Conservation (phyloP, 1,140 invertebrate genomes). For the Lasioglossum albipes region DNA sequence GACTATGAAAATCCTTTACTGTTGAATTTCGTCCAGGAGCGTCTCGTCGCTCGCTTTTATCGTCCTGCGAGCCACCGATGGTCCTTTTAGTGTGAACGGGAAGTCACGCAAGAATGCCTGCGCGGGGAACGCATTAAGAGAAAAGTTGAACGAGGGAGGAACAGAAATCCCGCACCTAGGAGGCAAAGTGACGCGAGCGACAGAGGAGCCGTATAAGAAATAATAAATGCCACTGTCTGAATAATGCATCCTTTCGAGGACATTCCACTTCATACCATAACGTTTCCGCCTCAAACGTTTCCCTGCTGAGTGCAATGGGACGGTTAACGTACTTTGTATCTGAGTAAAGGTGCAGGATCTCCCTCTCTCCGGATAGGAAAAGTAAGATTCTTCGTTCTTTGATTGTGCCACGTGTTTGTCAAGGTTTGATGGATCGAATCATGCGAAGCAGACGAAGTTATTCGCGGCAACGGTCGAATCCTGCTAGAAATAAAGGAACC, state of each 20-base stretch:
- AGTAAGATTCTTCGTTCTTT: not conserved
- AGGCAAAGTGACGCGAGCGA: not conserved
- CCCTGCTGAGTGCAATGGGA: not conserved
- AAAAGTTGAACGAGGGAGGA: not conserved
- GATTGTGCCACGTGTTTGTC: not conserved
- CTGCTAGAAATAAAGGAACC: not conserved
- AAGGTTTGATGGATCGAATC: not conserved
- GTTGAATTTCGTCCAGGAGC: too few species aligned
- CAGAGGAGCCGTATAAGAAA: conserved; percentile 24
- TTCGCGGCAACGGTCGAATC: not conserved
- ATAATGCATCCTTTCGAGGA: conserved; percentile 36
- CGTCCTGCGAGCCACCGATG: not conserved
- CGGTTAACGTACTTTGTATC: conserved; percentile 14
- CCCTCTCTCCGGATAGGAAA: not conserved
- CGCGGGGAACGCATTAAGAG: not conserved
- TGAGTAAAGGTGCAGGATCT: too few species aligned
- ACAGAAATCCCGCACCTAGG: not conserved
- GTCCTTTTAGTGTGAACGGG: not conserved
- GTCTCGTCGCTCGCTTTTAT: not conserved
- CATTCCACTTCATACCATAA: conserved; percentile 21
- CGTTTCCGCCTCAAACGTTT: conserved; percentile 4
- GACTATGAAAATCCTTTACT: too few species aligned
- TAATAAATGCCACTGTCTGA: conserved; percentile 47
- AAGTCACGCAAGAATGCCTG: not conserved
- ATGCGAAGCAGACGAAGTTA: not conserved